Evolutionary conservation across 2,797 vertebrate genomes (phyloP), one percentile per base, ranked within the genome.

Genomic region (Dallia pectoralis): DNA sequence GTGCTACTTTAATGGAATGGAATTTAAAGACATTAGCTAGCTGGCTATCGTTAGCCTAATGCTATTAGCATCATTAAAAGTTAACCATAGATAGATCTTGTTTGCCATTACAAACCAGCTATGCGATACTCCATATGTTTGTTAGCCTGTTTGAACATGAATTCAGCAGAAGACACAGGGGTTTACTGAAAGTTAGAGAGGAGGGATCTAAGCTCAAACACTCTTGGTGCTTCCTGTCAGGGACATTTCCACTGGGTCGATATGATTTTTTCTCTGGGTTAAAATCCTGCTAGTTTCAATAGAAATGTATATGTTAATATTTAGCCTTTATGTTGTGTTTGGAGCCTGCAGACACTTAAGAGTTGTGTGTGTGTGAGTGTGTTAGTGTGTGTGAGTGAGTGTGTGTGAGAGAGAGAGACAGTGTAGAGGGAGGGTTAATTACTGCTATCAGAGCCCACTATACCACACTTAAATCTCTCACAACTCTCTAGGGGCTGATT

Each of bases 401-500:
- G 70, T 53, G 66, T 49, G 56, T 72, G 44, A 68, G 71, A 65
- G 69, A 75, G 16, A 8, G 25, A 30, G 32, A 36, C 9, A 36
- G 63, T 32, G 33, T 36, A 63, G 59, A 73, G 79, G 66, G 78
- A 74, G 62, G 70, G 77, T 75, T 84, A 78, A 82, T 85, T 84
- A 85, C 72, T 0, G 27, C 82, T 79, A 84, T 82, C 82, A 80
- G 62, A 82, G 70, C 25, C 30, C 27, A 5, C 71, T 63, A 71
- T 0, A 12, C 44, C 8, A 2, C 70, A 79, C 71, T 73, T 73
- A 82, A 74, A 72, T 76, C 68, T 71, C 62, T 47, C 73, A 15
- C 44, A 32, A 8, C 63, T 76, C 74, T 79, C 79, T 63, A 66
- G 71, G 77, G 83, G 51, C 72, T 75, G 79, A 76, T 79, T 80